A percentile compares a stretch with the other conserved stretches of the same genome.
These are phyloP conservation scores for Actinernus sp. DNA, from an alignment of 92 coral and sea anemone genomes.

Conservation along the genomic window DNA sequence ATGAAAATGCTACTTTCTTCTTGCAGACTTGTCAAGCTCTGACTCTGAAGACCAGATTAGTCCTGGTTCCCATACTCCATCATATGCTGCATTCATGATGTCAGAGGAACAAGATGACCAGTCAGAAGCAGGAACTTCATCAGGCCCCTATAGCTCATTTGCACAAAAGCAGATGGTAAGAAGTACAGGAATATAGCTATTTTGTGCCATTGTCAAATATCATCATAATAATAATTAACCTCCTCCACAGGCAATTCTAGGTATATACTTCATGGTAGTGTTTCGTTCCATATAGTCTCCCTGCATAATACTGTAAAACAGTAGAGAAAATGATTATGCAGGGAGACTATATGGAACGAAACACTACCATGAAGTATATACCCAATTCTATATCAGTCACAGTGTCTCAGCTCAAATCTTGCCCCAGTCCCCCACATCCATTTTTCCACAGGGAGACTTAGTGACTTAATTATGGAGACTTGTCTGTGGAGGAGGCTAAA, in stretches of 20 bases:
- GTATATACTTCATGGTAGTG: too few species aligned
- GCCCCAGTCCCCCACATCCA: neutral
- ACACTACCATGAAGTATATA: too few species aligned
- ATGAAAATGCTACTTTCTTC: too few species aligned
- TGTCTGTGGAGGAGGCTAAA: too few species aligned
- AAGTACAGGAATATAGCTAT: neutral
- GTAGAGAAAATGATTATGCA: too few species aligned
- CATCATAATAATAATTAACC: neutral
- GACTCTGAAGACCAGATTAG: slow-evolving; percentile 68
- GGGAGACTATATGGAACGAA: too few species aligned
- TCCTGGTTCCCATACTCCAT: slow-evolving; percentile 23
- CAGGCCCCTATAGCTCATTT: slow-evolving; percentile 74
- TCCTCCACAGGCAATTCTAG: slow-evolving; percentile 1
- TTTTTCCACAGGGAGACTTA: too few species aligned
- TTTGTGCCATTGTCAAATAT: neutral
- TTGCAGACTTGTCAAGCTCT: too few species aligned
- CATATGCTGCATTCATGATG: slow-evolving; percentile 68
- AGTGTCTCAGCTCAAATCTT: neutral
- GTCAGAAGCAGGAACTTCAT: slow-evolving; percentile 28
- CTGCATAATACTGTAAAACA: too few species aligned
- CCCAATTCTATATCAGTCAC: too few species aligned
- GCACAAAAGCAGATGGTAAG: slow-evolving; percentile 87
- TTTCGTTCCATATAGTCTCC: too few species aligned
- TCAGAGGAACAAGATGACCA: slow-evolving; percentile 47
- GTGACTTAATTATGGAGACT: too few species aligned